Base-by-base conservation (phyloP, 2,888 invertebrate species). In the Homarus gammarus region DNA sequence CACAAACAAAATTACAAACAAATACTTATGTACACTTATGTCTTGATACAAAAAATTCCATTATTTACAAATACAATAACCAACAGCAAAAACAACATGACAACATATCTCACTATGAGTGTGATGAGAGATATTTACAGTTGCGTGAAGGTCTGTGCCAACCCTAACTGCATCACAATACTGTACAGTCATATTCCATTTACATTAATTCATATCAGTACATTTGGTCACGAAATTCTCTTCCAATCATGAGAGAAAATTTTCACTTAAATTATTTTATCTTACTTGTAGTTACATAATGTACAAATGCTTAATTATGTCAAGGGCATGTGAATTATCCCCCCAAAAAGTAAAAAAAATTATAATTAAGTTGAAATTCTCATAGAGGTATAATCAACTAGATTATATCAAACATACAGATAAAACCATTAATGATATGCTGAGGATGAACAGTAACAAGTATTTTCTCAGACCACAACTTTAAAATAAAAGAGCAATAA, bases 1-100 rank as follows among this genome's bases (percentile, higher is more conserved):
- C 78, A 78, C 56, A 78, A 77, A 79, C 61, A 79, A 61, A 79
- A 61, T 36, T 18, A 79, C 38, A 49, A 56, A 64, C 31, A 38
- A 79, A 33, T 79, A 64, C 31, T 27, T 64, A 61, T 61, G n/a
- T 79, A 79, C 56, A 79, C 44, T 38, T 33, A 33, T 79, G 36
- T 38, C 15, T 79, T 61, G 27, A 36, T 27, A 79, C 51, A 61
- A 61, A 31, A 18, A 36, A 27, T 44, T 78, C 33, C n/a, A 33
- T 51, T 56, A 61, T 64, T 79, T 64, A 61, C 38, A 61, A 27
- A 38, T 38, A 79, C 36, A 79, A 56, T 38, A 49, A 22, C 27
- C 64, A n/a, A 61, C 5, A 27, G 33, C 27, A 5, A 33, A 79
- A 38, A 79, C 79, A 61, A 36, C 2, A 6, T 27, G n/a, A 27